phyloP scores from a whole-genome alignment of 2,888 invertebrate genomes.

The Drosophila infuscata region DNA sequence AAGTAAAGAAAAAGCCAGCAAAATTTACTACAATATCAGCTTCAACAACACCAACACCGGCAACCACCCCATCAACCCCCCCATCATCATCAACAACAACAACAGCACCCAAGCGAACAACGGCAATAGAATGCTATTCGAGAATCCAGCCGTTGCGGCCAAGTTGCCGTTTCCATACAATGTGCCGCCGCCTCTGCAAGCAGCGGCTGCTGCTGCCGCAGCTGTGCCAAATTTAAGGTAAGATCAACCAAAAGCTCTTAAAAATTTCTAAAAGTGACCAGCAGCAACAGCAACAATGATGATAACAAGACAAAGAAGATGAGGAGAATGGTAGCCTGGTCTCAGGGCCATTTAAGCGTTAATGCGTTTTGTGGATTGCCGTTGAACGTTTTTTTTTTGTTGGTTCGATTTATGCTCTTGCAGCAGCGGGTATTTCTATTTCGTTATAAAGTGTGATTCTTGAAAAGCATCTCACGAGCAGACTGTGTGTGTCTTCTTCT shows the following conservation, averaged over 20 bases:
- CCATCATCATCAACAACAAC: conserved; percentile 48
- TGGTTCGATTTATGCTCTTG: neutral
- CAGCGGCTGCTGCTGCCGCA: conserved; percentile 83
- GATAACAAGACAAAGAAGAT: neutral
- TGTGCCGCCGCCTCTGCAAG: conserved; percentile 89
- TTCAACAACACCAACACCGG: conserved; percentile 45
- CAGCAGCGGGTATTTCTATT: neutral
- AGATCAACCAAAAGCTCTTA: conserved; percentile 43
- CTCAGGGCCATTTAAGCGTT: conserved; percentile 72
- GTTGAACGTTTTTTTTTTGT: conserved; percentile 9
- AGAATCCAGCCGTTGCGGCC: conserved; percentile 88
- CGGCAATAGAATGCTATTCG: conserved; percentile 88
- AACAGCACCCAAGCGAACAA: conserved; percentile 43
- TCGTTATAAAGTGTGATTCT: neutral
- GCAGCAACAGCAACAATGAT: neutral
- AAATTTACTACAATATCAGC: conserved; percentile 71
- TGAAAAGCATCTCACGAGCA: neutral
- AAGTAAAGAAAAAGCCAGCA: conserved; percentile 68
- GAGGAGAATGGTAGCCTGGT: conserved; percentile 21
- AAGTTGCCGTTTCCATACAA: conserved; percentile 90
- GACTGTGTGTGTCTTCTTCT: neutral
- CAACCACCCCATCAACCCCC: conserved; percentile 47
- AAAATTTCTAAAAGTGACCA: neutral
- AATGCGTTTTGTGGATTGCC: conserved; percentile 70
- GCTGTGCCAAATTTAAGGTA: conserved; percentile 85